A percentile compares a stretch with the other conserved stretches of the same genome.
Conservation (phyloP, 2,797 vertebrate species). For the Parambassis ranga region DNA sequence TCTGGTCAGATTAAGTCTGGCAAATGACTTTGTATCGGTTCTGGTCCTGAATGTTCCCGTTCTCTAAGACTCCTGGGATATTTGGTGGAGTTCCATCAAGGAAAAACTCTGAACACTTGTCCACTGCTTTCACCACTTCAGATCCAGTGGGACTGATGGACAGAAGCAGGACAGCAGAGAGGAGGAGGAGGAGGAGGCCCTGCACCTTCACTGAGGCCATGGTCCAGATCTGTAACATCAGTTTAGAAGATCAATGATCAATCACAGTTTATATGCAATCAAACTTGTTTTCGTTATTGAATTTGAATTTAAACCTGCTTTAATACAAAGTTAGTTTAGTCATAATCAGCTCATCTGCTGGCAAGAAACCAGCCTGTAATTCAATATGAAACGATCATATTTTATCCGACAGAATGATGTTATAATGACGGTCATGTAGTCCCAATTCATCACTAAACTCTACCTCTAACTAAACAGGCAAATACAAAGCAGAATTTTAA, state of each 20-base stretch:
- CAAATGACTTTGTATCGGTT: slow-evolving; percentile 51
- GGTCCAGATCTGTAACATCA: neutral
- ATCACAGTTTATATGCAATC: too few species aligned
- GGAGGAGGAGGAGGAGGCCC: neutral
- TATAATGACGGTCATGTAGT: too few species aligned
- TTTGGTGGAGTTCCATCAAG: neutral
- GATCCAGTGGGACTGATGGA: neutral
- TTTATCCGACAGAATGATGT: too few species aligned
- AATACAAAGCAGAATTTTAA: too few species aligned
- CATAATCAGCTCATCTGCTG: too few species aligned
- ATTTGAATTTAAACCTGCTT: too few species aligned
- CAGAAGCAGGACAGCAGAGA: slow-evolving; percentile 17
- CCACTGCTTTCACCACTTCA: neutral
- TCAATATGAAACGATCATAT: too few species aligned
- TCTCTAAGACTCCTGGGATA: slow-evolving; percentile 10
- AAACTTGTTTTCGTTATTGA: too few species aligned
- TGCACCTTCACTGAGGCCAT: neutral
- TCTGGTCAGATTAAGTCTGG: neutral
- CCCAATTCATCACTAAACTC: too few species aligned
- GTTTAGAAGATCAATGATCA: neutral
- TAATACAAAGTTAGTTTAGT: too few species aligned
- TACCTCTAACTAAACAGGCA: too few species aligned
- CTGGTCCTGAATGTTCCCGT: slow-evolving; percentile 21
- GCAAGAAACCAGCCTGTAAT: too few species aligned
- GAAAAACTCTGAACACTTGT: slow-evolving; percentile 20